A percentile compares a stretch with the other conserved stretches of the same genome.
phyloP scores from a whole-genome alignment of 2,797 vertebrate genomes.

The Agapornis canus region DNA sequence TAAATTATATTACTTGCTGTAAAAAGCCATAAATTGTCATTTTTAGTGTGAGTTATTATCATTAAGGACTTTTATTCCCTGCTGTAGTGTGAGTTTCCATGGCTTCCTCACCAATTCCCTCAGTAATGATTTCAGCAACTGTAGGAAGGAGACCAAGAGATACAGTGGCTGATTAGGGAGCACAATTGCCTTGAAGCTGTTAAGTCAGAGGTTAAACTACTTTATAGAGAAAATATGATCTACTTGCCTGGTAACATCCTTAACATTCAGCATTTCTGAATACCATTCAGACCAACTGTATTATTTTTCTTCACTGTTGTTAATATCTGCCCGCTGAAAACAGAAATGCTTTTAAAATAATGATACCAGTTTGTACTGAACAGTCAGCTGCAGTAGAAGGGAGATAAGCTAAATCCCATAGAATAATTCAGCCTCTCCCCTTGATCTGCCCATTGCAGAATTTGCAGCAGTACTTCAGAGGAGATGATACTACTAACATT shows the following conservation, averaged over 20 bases:
- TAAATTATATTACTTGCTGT: slow-evolving; percentile 59
- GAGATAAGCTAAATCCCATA: neutral
- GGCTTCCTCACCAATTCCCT: slow-evolving; percentile 33
- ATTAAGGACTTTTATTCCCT: slow-evolving; percentile 58
- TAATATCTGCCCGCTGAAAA: slow-evolving; percentile 12
- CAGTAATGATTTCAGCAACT: slow-evolving; percentile 58
- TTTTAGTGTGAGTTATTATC: slow-evolving; percentile 46
- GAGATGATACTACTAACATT: neutral
- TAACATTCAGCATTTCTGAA: neutral
- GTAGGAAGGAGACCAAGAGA: slow-evolving; percentile 8
- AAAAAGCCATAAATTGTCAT: slow-evolving; percentile 66
- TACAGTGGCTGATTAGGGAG: slow-evolving; percentile 42
- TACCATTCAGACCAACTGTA: neutral
- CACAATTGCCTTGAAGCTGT: slow-evolving; percentile 53
- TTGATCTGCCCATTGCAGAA: neutral
- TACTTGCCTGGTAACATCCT: neutral
- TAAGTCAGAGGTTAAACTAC: slow-evolving; percentile 60
- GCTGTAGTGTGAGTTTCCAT: slow-evolving; percentile 44
- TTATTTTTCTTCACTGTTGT: neutral
- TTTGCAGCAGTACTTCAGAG: neutral
- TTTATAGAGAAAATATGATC: slow-evolving; percentile 47
- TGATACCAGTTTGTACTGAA: neutral
- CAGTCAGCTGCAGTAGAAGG: neutral
- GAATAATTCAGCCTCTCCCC: neutral
- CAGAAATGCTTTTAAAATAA: slow-evolving; percentile 6